These are phyloP conservation scores for Pangasius djambal DNA, from an alignment of 2,797 vertebrate species.

Conservation along the genomic window DNA sequence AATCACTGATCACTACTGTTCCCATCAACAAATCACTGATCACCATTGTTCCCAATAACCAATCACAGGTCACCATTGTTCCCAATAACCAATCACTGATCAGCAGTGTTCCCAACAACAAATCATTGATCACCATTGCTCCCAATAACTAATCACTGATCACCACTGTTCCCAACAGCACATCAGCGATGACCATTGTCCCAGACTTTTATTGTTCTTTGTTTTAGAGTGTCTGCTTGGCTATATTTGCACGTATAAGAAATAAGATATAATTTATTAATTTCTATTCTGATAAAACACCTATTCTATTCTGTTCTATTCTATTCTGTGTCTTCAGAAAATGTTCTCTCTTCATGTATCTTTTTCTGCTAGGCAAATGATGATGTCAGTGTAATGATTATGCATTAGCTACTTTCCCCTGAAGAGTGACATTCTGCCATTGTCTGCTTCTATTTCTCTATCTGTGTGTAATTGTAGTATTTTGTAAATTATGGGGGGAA, in stretches of 20 bases:
- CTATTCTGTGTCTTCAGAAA: not conserved
- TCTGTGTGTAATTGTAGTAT: not conserved
- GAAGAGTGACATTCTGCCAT: not conserved
- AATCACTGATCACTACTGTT: not conserved
- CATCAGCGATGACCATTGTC: not conserved
- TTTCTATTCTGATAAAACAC: not conserved
- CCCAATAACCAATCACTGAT: not conserved
- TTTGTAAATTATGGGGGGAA: not conserved
- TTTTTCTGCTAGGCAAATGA: not conserved
- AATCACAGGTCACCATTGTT: not conserved
- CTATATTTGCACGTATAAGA: not conserved
- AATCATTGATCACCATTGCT: not conserved
- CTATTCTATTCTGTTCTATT: not conserved
- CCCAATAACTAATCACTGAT: not conserved
- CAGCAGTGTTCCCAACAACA: not conserved
- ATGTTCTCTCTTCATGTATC: not conserved
- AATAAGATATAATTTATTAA: not conserved
- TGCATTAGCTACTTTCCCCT: not conserved
- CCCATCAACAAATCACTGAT: not conserved
- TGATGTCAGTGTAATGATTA: not conserved
- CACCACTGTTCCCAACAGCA: not conserved
- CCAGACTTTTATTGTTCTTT: not conserved
- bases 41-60: not conserved
- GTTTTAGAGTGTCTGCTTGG: not conserved
- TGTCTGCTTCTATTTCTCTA: not conserved